phyloP scores from a whole-genome alignment of 2,113 vertebrate species.

The Hemiprocne comata region DNA sequence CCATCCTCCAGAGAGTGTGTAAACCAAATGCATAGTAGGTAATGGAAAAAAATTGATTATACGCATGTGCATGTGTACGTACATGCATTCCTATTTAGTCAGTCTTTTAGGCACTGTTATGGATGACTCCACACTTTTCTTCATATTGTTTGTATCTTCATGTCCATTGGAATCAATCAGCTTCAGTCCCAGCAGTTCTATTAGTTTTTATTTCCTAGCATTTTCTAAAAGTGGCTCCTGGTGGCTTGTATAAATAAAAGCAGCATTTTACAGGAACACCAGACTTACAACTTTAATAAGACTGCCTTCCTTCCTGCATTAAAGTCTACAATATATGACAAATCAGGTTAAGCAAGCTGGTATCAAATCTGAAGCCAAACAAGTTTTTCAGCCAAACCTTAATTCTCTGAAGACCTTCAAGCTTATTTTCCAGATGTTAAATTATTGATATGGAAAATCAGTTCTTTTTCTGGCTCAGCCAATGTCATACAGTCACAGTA shows the following conservation, averaged over 20 bases:
- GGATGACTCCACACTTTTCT: background rate
- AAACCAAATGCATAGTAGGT: background rate
- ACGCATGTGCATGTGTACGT: background rate
- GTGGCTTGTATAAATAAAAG: conserved; percentile 32
- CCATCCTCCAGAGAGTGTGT: background rate
- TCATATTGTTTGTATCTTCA: background rate
- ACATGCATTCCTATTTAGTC: background rate
- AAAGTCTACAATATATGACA: conserved; percentile 17
- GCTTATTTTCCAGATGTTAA: conserved; percentile 28
- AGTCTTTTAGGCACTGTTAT: background rate
- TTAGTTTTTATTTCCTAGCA: background rate
- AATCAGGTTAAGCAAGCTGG: conserved; percentile 43
- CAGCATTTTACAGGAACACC: conserved; percentile 38
- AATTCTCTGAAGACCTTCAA: conserved; percentile 22
- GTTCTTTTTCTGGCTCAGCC: background rate
- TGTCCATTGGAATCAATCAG: background rate
- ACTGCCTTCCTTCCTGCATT: conserved; percentile 11
- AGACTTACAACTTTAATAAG: conserved; percentile 63
- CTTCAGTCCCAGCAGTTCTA: background rate
- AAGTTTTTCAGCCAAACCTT: conserved; percentile 1
- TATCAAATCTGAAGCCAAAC: conserved; percentile 33
- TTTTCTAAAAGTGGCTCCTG: conserved; percentile 38
- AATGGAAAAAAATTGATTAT: background rate
- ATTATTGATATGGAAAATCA: conserved; percentile 43
- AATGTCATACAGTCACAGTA: background rate